Percentiles rank a stretch among this genome's conserved stretches.
Conservation (phyloP, 2,113 vertebrate genomes). For the Eupsittula cactorum region DNA sequence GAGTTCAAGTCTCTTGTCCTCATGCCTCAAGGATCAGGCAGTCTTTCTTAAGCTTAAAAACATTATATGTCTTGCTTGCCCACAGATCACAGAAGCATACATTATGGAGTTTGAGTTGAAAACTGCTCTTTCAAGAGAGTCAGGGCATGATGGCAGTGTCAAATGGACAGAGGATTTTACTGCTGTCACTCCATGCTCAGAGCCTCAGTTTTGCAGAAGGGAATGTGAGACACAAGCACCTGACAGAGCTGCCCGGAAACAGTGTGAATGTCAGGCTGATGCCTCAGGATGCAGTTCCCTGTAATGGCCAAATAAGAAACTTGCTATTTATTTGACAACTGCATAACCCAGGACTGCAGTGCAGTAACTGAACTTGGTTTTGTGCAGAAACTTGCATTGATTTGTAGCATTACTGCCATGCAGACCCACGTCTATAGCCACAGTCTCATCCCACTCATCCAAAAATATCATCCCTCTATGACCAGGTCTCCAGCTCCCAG, state of each 20-base stretch:
- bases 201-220: not conserved
- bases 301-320: not conserved
- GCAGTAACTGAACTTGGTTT: rapidly evolving
- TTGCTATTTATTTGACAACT: not conserved
- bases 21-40: not conserved
- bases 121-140: not conserved
- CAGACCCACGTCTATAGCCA: not conserved
- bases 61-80: not conserved
- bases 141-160: not conserved
- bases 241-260: not conserved
- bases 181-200: not conserved
- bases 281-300: not conserved
- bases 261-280: not conserved
- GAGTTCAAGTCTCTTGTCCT: not conserved
- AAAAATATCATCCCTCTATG: rapidly evolving
- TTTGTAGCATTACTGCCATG: not conserved
- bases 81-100: not conserved
- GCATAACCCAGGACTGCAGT: not conserved
- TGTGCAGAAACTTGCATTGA: not conserved
- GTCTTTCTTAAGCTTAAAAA: not conserved
- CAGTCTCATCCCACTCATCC: not conserved
- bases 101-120: not conserved
- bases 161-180: not conserved
- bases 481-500: not conserved
- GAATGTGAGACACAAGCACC: not conserved